Base-by-base conservation (phyloP, 2,113 vertebrate species). In the Ardeotis arabs region DNA sequence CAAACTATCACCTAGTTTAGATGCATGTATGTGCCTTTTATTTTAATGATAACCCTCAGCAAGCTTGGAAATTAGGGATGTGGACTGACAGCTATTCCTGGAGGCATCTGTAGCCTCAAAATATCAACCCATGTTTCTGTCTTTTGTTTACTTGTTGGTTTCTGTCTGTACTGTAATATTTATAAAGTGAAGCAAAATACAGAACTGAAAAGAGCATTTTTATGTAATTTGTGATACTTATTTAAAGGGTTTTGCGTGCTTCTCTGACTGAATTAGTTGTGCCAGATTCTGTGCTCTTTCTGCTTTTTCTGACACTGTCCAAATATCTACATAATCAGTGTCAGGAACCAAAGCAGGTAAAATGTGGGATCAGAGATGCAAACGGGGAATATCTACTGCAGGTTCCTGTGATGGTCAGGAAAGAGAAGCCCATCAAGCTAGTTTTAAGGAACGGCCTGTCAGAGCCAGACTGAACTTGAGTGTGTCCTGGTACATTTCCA, bases 401-500 rank as follows among this genome's bases (percentile, higher is more conserved):
- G 72, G 87, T 68, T 63, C 49, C 33, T 58, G 25, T 15, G 49
- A 28, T 14, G 41, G n/a, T 37, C 29, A 53, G 66, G 68, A 41
- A 81, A 53, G 22, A 64, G n/a, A n/a, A 69, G 47, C 33, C 76
- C 49, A 67, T 45, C 22, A 35, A 55, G 39, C 27, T 10, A 2
- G 22, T 63, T 81, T 81, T 79, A 82, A 84, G 70, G 35, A 67
- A 66, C 35, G 53, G 37, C 55, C 56, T 67, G 31, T 78, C 76
- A 47, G 52, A 77, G 82, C 12, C 4, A 4, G 72, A 9, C 59
- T 68, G 83, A 87, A 91, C 92, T 84, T 70, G 63, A 81, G 17
- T 7, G 22, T 68, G 85, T 77, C 83, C 90, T 90, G 83, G 88
- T 90, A 89, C 27, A 63, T 95, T 96, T 96, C 92, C 94, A 84